These are phyloP conservation scores for Sparidentex hasta DNA, from an alignment of 2,797 vertebrate species.

Conservation along the genomic window DNA sequence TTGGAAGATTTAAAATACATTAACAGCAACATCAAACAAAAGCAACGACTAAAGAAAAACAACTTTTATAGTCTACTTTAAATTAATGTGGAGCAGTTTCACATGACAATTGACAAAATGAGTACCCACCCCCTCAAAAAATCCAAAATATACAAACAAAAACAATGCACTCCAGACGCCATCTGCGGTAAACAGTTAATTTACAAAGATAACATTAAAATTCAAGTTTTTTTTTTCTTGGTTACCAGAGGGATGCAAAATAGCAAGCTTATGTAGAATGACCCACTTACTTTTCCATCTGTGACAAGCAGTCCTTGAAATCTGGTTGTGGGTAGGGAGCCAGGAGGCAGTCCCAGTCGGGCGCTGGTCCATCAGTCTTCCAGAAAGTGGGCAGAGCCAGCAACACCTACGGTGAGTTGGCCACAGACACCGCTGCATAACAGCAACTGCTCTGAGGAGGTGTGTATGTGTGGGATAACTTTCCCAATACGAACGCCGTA, in stretches of 20 bases:
- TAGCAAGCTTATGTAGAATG: slow-evolving; percentile 70
- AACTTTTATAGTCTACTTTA: not conserved
- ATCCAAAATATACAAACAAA: not conserved
- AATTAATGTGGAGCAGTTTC: not conserved
- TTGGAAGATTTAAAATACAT: not conserved
- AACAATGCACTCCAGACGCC: not conserved
- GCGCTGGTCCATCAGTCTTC: slow-evolving; percentile 81
- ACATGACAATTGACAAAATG: not conserved
- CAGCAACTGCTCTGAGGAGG: slow-evolving; percentile 48
- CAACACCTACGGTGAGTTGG: slow-evolving; percentile 76
- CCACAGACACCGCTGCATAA: slow-evolving; percentile 64
- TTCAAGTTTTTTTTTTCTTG: not conserved
- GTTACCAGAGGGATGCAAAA: slow-evolving; percentile 52
- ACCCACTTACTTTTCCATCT: slow-evolving; percentile 84
- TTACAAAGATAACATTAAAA: slow-evolving; percentile 24
- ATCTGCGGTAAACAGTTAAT: not conserved
- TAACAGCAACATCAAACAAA: not conserved
- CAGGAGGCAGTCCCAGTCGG: slow-evolving; percentile 77
- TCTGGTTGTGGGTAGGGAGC: slow-evolving; percentile 73
- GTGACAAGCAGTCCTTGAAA: slow-evolving; percentile 83
- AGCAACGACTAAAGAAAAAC: not conserved
- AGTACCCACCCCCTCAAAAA: not conserved
- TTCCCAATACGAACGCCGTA: slow-evolving; percentile 9
- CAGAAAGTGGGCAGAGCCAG: slow-evolving; percentile 81
- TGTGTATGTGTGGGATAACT: slow-evolving; percentile 41